Evolutionary conservation across 2,113 vertebrate species (phyloP), one percentile per base, ranked within the genome.

Genomic region (Percina caprodes): DNA sequence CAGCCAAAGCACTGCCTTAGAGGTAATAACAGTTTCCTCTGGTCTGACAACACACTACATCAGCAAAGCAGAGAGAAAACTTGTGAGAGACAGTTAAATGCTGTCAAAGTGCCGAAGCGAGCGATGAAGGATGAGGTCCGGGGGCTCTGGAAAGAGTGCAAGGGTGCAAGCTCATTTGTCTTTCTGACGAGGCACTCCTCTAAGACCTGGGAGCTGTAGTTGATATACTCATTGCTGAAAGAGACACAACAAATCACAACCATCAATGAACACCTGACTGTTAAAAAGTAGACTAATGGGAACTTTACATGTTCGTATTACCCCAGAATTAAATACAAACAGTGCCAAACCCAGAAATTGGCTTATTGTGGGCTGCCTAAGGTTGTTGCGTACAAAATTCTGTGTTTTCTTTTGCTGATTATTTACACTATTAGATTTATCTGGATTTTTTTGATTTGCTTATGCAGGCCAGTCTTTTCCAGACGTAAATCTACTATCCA

Each of bases 401-500:
- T 33, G 30, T 45, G 63, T 56, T 26, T 26, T 60, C 18, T 24
- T 45, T 54, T 11, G 3, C 12, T 42, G 16, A 60, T 66, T n/a
- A 67, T 51, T 62, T 51, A 39, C 35, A 39, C 35, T 10, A 46
- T 56, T 23, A 7, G 54, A 61, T 54, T 56, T 42, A 45, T 39
- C 5, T 7, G n/a, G 6, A 54, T 46, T 77, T 15, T 77, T 89
- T 77, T 77, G 79, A 68, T 81, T 75, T 66, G 74, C 24, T 66
- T 76, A 46, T 23, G 13, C 23, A 83, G 51, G 74, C 60, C 78
- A 69, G 73, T n/a, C 30, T 77, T 69, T 51, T 89, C 88, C 90
- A 94, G 86, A 93, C 86, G 90, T 68, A 90, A 89, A 91, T 92
- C 85, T 76, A 90, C 85, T 92, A 78, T 85, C 79, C 80, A 49